These are phyloP conservation scores for Microcebus tavaratra DNA, from an alignment of 2,113 vertebrate species.

Conservation along the genomic window DNA sequence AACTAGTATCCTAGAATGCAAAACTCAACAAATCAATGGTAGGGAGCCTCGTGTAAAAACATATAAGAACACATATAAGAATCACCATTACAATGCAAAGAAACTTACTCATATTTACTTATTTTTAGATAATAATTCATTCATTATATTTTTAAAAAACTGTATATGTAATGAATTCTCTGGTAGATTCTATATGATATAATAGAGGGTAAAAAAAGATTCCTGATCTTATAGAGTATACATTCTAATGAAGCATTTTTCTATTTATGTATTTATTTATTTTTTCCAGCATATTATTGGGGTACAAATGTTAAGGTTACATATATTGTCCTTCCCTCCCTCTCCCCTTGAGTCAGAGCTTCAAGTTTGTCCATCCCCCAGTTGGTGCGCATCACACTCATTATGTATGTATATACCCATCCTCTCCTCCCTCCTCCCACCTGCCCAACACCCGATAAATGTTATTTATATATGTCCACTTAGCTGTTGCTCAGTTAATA, in stretches of 20 bases:
- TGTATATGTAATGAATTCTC: neutral
- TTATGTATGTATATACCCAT: too few species aligned
- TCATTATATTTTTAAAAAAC: neutral
- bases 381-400: too few species aligned
- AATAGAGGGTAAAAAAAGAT: neutral
- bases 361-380: too few species aligned
- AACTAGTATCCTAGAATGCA: neutral
- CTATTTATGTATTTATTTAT: too few species aligned
- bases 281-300: too few species aligned
- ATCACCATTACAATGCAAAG: neutral
- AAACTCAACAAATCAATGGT: neutral
- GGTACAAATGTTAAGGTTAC: too few species aligned
- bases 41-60: neutral
- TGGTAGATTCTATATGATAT: neutral
- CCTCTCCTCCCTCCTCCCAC: too few species aligned
- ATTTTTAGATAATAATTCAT: neutral
- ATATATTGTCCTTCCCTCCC: too few species aligned
- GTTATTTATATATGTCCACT: too few species aligned
- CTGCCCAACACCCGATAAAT: too few species aligned
- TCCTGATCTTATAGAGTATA: neutral
- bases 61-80: neutral
- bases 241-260: neutral
- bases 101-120: neutral
- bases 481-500: too few species aligned
- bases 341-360: too few species aligned